Conservation (phyloP, 37 sponge, comb jelly and placozoan genomes). For the Halichondria panicea region DNA sequence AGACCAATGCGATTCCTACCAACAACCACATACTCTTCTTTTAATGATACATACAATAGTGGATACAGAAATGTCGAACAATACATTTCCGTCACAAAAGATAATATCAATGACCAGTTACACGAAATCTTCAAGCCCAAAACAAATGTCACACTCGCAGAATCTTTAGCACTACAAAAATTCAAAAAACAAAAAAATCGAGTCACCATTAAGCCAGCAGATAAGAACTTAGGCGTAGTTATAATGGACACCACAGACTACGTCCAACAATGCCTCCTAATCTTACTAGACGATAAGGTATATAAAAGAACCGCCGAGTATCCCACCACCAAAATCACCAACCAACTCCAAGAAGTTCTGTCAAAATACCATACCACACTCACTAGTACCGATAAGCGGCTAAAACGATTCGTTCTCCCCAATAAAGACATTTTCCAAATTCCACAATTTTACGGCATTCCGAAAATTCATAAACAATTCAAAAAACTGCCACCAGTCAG, state of each 20-base stretch:
- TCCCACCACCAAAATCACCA: background rate
- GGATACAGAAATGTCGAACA: no score
- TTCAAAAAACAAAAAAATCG: background rate
- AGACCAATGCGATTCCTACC: no score
- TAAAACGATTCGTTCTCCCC: background rate
- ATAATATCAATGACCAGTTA: no score
- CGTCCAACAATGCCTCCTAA: background rate
- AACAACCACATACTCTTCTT: no score
- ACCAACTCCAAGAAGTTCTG: background rate
- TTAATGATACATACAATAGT: no score
- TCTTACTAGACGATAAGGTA: background rate
- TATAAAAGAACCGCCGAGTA: background rate
- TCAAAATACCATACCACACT: background rate
- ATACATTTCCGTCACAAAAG: no score
- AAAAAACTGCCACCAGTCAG: constrained; percentile 6
- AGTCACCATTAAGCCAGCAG: constrained; percentile 19
- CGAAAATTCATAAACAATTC: constrained; percentile 1
- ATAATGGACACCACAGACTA: constrained; percentile 11
- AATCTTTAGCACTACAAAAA: background rate
- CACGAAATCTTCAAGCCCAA: no score
- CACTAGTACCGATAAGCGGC: background rate
- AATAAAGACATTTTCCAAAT: background rate
- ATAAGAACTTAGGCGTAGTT: constrained; percentile 14
- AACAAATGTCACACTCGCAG: no score
- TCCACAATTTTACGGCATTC: background rate